Evolutionary conservation across 2,113 vertebrate species (phyloP), one percentile per base, ranked within the genome.

Genomic region (Passer domesticus): DNA sequence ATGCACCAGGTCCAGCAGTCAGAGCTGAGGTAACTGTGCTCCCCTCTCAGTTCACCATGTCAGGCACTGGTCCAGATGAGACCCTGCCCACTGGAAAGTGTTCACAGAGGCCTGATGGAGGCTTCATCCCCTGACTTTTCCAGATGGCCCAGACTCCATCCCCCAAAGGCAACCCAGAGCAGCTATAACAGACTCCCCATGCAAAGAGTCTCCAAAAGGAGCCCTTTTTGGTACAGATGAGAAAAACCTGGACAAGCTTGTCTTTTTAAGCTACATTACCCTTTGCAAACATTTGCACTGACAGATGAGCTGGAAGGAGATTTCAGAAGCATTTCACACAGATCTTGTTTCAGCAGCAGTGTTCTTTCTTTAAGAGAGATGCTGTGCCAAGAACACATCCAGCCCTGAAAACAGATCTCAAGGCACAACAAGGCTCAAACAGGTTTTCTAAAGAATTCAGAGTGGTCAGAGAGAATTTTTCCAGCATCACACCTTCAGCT

Each of bases 351-450:
- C 68, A 94, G 86, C 86, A 93, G 83, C 72, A 90, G 59, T 44
- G 72, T 59, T 95, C 85, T 50, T 85, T 68, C 93, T 95, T 81
- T 63, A 89, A 63, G 56, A 72, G 28, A 83, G 64, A 81, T 14
- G 41, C 64, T 60, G 80, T 83, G 91, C 94, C 94, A 95, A 87
- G 83, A 95, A 87, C 86, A 94, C 89, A 89, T 68, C 86, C 91
- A 77, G 91, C 86, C 92, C 68, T 81, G 50, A 74, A 93, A 90
- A 84, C 52, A 85, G 35, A 93, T 74, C 80, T 89, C 73, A 46
- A 86, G 52, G 79, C 68, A 2, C 55, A 92, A 83, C 86, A 77
- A 67, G 64, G 52, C 83, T 90, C 80, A 33, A 78, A 72, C 64
- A 83, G 56, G 76, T 93, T 81, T 95, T 69, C 59, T 87, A 2